Evolutionary conservation across 2,797 vertebrate species (phyloP).

Genomic region (Sebastes alutus): DNA sequence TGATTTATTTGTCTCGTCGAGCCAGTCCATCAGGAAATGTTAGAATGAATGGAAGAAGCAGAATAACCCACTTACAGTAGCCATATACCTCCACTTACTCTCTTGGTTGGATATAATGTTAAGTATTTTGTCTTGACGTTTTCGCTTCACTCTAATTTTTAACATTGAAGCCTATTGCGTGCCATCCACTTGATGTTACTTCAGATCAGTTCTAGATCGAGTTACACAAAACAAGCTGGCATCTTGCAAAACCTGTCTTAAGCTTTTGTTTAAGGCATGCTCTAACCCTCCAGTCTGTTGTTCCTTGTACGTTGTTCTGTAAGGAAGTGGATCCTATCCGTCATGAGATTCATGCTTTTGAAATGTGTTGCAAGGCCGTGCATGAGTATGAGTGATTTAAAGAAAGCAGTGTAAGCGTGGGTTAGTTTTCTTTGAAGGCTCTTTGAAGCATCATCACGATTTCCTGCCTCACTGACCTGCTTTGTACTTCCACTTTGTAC

Average conservation of each 20-base stretch:
- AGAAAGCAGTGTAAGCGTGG: neutral
- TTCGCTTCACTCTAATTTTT: neutral
- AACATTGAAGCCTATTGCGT: neutral
- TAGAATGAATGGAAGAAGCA: neutral
- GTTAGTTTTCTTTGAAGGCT: neutral
- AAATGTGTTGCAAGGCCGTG: neutral
- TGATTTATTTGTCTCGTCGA: neutral
- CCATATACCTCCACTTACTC: neutral
- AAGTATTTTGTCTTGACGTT: neutral
- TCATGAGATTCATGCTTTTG: slow-evolving; percentile 17
- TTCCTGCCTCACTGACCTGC: slow-evolving; percentile 27
- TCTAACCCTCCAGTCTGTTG: neutral
- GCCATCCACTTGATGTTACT: neutral
- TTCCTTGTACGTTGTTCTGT: neutral
- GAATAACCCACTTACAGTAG: neutral
- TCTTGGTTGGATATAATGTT: neutral
- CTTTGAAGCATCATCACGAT: neutral
- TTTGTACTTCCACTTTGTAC: neutral
- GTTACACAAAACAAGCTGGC: neutral
- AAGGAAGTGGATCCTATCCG: slow-evolving; percentile 29
- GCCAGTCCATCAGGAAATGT: neutral
- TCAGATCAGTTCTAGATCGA: neutral
- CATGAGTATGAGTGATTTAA: neutral
- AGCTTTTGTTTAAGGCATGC: neutral
- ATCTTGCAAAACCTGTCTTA: neutral